Percentiles rank a stretch among this genome's conserved stretches.
These are phyloP conservation scores for Tetrao urogallus DNA, from an alignment of 2,113 vertebrate genomes.

Conservation along the genomic window DNA sequence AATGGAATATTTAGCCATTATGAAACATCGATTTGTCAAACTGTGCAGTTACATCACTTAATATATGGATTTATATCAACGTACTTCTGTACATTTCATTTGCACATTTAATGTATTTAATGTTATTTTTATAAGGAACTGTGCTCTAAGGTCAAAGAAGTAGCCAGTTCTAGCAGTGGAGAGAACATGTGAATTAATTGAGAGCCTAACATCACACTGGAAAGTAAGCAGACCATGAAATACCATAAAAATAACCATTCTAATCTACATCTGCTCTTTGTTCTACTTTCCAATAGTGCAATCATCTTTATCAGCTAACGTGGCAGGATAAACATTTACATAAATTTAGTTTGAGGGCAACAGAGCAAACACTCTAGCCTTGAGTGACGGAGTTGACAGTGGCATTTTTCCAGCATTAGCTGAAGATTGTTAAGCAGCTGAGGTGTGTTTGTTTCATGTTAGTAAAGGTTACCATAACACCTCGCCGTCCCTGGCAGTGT, in stretches of 20 bases:
- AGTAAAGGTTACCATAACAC: background rate
- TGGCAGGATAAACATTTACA: background rate
- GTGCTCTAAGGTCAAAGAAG: background rate
- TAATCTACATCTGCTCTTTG: background rate
- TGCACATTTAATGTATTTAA: background rate
- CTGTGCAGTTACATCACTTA: background rate
- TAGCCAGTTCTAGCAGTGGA: background rate
- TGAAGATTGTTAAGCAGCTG: background rate
- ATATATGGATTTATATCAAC: background rate
- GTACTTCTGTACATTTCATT: background rate
- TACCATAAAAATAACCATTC: background rate
- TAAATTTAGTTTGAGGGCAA: background rate
- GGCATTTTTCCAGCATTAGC: background rate
- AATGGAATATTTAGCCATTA: background rate
- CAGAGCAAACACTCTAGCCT: background rate
- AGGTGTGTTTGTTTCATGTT: background rate
- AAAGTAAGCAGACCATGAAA: background rate
- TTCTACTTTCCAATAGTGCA: background rate
- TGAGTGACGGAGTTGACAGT: background rate
- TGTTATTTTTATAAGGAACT: background rate
- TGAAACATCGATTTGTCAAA: background rate
- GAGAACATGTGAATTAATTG: background rate
- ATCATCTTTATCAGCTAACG: background rate
- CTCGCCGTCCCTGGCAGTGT: background rate
- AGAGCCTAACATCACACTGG: background rate